phyloP scores from a whole-genome alignment of 2,888 invertebrate genomes.

The Dasysyrphus albostriatus region DNA sequence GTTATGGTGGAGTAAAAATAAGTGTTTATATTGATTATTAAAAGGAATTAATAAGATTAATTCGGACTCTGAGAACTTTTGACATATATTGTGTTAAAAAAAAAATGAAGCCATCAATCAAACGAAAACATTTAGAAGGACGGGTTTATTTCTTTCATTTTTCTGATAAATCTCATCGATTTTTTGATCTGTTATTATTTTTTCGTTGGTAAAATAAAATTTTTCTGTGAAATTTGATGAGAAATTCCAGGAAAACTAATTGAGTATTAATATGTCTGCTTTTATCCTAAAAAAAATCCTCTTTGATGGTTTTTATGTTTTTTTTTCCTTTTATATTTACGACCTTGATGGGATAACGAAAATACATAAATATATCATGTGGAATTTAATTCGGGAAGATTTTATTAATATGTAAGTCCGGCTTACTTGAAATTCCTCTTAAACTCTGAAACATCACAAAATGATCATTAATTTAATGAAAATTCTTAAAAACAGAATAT shows the following conservation, averaged over 20 bases:
- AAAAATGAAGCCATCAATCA: conserved; percentile 21
- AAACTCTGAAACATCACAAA: neutral
- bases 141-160: neutral
- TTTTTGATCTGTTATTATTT: conserved; percentile 3
- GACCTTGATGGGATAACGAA: neutral
- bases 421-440: neutral
- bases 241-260: neutral
- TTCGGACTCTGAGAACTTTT: neutral
- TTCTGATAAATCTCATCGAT: neutral
- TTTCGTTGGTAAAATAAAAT: neutral
- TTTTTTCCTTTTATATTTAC: neutral
- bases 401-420: neutral
- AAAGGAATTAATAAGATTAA: conserved; percentile 26
- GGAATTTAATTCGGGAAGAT: neutral
- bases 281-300: neutral
- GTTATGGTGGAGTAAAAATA: neutral
- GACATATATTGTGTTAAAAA: conserved; percentile 14
- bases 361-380: neutral
- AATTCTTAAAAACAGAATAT: too few relatives aligned
- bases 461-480: too few relatives aligned
- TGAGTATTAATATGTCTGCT: neutral
- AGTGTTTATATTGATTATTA: neutral
- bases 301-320: neutral
- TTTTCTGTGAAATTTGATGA: neutral
- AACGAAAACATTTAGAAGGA: conserved; percentile 21